Percentiles rank a stretch among this genome's conserved stretches.
These are phyloP conservation scores for Brachypteracias leptosomus DNA, from an alignment of 2,113 vertebrate species.

Conservation along the genomic window DNA sequence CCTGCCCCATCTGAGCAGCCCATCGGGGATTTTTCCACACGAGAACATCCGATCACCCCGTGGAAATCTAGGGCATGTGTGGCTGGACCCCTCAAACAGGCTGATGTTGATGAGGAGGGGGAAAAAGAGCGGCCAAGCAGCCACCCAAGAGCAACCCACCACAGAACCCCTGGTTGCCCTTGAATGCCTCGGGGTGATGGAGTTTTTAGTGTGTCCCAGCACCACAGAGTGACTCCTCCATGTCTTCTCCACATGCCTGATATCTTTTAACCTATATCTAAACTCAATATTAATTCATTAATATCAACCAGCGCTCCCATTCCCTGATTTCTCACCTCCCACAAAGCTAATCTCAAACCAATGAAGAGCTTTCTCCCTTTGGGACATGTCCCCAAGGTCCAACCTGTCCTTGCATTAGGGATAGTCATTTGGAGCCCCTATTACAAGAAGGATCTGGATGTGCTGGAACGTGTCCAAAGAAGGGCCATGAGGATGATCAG, in stretches of 20 bases:
- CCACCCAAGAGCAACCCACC: not conserved
- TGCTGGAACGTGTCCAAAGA: too few relatives aligned
- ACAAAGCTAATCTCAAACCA: slow-evolving; percentile 17
- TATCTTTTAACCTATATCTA: not conserved
- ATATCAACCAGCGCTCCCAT: not conserved
- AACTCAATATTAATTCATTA: not conserved
- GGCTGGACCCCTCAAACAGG: not conserved
- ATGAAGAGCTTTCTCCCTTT: not conserved
- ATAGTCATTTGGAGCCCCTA: not conserved
- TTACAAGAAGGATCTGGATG: too few relatives aligned
- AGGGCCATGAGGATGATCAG: too few relatives aligned
- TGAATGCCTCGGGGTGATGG: rapidly evolving
- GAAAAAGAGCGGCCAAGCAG: too few relatives aligned
- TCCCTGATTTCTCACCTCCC: slow-evolving; percentile 29
- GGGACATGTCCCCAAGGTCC: rapidly evolving
- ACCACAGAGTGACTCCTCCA: not conserved
- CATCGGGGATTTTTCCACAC: rapidly evolving
- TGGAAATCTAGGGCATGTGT: rapidly evolving
- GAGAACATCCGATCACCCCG: rapidly evolving
- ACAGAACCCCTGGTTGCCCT: too few relatives aligned
- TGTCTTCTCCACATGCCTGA: rapidly evolving
- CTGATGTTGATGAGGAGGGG: not conserved
- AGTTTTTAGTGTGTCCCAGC: not conserved
- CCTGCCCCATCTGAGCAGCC: not conserved
- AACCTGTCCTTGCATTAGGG: rapidly evolving